Evolutionary conservation across 2,888 invertebrate genomes (phyloP).

Genomic region (Lycocerus yunnanus): DNA sequence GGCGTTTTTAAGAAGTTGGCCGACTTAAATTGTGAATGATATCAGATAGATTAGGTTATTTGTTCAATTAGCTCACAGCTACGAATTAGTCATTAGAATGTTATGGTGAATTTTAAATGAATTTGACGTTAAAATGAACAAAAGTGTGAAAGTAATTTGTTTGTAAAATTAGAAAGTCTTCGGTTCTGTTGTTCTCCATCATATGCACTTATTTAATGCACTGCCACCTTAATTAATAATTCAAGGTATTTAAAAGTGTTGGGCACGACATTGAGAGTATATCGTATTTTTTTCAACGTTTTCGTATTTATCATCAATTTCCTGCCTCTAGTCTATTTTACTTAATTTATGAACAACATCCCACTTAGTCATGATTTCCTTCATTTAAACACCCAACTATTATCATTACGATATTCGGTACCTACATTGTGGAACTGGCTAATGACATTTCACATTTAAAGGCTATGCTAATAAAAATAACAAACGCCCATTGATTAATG

Average conservation of each 20-base stretch:
- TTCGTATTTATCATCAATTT: conserved; percentile 8
- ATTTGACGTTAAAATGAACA: background rate
- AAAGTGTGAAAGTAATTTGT: conserved; percentile 11
- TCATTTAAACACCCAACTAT: conserved; percentile 10
- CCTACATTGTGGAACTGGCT: background rate
- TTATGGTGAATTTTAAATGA: background rate
- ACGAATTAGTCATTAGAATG: conserved; percentile 9
- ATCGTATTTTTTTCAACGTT: background rate
- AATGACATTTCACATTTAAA: background rate
- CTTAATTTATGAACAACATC: conserved; percentile 8
- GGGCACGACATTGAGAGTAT: background rate
- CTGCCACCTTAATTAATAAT: conserved; percentile 4
- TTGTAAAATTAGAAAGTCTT: background rate
- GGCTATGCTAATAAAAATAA: background rate
- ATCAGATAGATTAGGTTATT: background rate
- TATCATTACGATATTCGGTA: background rate
- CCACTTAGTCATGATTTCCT: conserved; percentile 27
- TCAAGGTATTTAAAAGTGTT: conserved; percentile 6
- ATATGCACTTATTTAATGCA: conserved; percentile 6
- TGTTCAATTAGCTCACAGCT: background rate
- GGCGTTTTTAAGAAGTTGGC: background rate
- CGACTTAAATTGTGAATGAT: background rate
- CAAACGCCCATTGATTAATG: background rate
- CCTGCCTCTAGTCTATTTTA: background rate
- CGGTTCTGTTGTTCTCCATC: conserved; percentile 3